Evolutionary conservation across 2,888 invertebrate species (phyloP).

Genomic region (Itoplectis maculator): DNA sequence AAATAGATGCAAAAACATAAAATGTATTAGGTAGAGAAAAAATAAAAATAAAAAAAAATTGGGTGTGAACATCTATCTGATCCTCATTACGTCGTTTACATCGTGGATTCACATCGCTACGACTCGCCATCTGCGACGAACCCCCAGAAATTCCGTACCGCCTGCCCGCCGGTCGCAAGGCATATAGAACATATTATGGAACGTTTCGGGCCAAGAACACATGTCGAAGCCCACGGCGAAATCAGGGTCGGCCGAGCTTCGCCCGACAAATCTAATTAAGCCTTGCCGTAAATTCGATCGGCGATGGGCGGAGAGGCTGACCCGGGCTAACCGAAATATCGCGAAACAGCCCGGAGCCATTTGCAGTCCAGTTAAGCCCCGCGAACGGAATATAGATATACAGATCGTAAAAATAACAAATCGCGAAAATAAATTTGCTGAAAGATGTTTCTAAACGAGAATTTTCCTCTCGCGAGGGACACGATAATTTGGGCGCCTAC

Average conservation of each 20-base stretch:
- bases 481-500: conserved; percentile 13
- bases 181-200: too few relatives aligned
- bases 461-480: conserved; percentile 13
- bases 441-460: conserved; percentile 1
- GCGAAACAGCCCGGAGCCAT: neutral
- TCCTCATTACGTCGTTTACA: too few relatives aligned
- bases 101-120: too few relatives aligned
- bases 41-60: too few relatives aligned
- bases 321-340: neutral
- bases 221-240: conserved; percentile 2
- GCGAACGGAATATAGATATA: too few relatives aligned
- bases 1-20: too few relatives aligned
- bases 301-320: conserved; percentile 16
- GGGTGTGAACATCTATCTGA: too few relatives aligned
- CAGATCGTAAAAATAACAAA: neutral
- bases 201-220: neutral
- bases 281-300: conserved; percentile 46
- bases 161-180: neutral
- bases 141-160: too few relatives aligned
- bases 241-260: conserved; percentile 48
- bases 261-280: conserved; percentile 50
- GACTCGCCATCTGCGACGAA: too few relatives aligned
- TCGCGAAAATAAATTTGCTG: neutral
- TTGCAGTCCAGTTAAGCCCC: neutral
- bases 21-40: too few relatives aligned